Conservation (phyloP, 2,888 invertebrate genomes). For the Electrophaes corylata region DNA sequence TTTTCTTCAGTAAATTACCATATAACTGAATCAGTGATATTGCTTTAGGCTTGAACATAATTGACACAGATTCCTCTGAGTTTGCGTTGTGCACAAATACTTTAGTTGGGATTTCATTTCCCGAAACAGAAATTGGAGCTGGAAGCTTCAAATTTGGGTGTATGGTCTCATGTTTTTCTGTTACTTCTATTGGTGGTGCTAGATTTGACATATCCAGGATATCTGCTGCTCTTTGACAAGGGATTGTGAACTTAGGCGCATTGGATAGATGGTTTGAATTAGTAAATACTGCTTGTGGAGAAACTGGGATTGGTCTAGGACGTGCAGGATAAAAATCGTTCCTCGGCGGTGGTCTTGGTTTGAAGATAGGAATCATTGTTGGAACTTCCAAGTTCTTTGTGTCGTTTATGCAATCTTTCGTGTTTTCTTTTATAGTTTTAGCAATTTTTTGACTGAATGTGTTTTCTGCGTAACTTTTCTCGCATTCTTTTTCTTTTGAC, state of each 20-base stretch:
- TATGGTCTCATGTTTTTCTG: conserved; percentile 20
- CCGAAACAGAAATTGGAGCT: conserved; percentile 37
- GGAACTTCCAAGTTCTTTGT: conserved; percentile 26
- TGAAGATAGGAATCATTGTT: conserved; percentile 35
- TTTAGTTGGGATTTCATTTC: conserved; percentile 37
- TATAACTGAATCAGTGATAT: conserved; percentile 52
- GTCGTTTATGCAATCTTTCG: conserved; percentile 27
- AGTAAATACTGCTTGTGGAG: conserved; percentile 8
- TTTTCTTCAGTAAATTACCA: conserved; percentile 57
- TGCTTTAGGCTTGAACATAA: conserved; percentile 57
- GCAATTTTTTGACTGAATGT: conserved; percentile 28
- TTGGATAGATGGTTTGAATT: conserved; percentile 14
- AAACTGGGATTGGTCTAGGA: conserved; percentile 27
- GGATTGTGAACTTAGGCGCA: conserved; percentile 48
- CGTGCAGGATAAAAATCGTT: conserved; percentile 12
- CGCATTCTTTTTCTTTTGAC: conserved; percentile 4
- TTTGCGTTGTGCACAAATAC: conserved; percentile 43
- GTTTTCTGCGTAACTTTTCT: conserved; percentile 23
- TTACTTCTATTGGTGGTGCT: conserved; percentile 35
- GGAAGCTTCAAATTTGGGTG: conserved; percentile 36
- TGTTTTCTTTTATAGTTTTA: conserved; percentile 33
- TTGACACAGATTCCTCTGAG: conserved; percentile 47
- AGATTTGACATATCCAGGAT: conserved; percentile 48
- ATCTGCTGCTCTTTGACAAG: conserved; percentile 56
- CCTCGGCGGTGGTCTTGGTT: conserved; percentile 22